These are phyloP conservation scores for Podarcis muralis DNA, from an alignment of 2,113 vertebrate genomes.

Conservation along the genomic window DNA sequence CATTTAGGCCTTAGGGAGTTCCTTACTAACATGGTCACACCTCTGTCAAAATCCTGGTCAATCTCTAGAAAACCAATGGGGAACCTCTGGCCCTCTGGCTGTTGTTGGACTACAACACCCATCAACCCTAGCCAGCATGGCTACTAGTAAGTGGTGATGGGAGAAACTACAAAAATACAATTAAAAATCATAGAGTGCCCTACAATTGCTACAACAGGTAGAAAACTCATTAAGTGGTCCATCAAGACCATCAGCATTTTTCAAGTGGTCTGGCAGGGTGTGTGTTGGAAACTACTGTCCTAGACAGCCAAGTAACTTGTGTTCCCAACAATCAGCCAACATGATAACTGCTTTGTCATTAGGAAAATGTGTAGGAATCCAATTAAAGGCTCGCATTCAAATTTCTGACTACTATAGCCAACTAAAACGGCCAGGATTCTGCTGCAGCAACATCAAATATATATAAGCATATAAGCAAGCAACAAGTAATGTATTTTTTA, in stretches of 20 bases:
- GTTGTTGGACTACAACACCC: no score
- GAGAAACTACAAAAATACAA: no score
- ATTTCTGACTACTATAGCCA: neutral
- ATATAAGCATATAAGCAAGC: constrained; percentile 22
- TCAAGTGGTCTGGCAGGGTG: no score
- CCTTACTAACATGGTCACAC: neutral
- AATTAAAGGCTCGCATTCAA: neutral
- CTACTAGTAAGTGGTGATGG: no score
- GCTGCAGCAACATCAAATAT: neutral
- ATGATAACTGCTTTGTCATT: neutral
- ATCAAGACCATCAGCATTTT: no score
- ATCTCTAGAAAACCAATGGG: neutral
- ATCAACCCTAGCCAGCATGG: no score
- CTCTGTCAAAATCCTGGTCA: neutral
- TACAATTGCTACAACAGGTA: no score
- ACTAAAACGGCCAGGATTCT: constrained; percentile 19
- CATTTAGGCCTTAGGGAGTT: neutral
- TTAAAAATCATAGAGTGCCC: no score
- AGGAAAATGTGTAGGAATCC: neutral
- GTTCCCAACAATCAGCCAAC: neutral
- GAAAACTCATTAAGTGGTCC: no score
- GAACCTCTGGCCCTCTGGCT: no score
- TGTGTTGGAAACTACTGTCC: no score
- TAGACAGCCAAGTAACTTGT: neutral
- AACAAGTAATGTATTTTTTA: neutral